Evolutionary conservation across 1,140 invertebrate genomes (phyloP), one percentile per base, ranked within the genome.

Genomic region (Magallana ariakensis): DNA sequence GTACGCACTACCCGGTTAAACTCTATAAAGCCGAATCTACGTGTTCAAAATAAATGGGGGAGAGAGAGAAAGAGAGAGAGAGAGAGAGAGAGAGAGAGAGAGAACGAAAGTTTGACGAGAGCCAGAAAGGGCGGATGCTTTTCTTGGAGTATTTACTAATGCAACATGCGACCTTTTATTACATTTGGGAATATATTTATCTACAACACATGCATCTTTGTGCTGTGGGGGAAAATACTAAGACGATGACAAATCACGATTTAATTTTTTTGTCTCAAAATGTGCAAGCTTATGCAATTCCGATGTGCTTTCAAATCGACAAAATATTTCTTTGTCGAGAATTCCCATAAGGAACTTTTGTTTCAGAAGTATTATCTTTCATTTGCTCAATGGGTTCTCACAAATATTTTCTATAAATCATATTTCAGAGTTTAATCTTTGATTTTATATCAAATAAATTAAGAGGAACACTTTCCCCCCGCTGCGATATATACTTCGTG

Each of bases 161-260:
- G 22, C 5, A 75, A 75, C 22, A 26, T 75, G 66, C 66, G 33
- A 19, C 22, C 33, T 75, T 62, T 75, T 75, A 75, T 75, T 33
- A 33, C 66, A 75, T 26, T 33, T 26, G 33, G 66, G 66, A 75
- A 46, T 26, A 26, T 19, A 22, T 75, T 75, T 75, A 33, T 75
- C 66, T 19, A 13, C 22, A 33, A 33, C 11, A 33, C 66, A 75
- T 13, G 10, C 15, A 22, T 75, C 11, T 75, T 26, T 26, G 66
- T 75, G 66, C 22, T 75, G 66, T 75, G 66, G 66, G 10, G 66
- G 33, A 26, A 75, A 75, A 75, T 75, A 75, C 22, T 26, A 22
- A 75, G 66, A 75, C 66, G 66, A 75, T 75, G 66, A 75, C 66
- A 75, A 75, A 75, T 26, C 66, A 11, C 15, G 15, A 13, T 75